Conservation (phyloP, 2,797 vertebrate genomes). For the Pseudotriccus pelzelni region DNA sequence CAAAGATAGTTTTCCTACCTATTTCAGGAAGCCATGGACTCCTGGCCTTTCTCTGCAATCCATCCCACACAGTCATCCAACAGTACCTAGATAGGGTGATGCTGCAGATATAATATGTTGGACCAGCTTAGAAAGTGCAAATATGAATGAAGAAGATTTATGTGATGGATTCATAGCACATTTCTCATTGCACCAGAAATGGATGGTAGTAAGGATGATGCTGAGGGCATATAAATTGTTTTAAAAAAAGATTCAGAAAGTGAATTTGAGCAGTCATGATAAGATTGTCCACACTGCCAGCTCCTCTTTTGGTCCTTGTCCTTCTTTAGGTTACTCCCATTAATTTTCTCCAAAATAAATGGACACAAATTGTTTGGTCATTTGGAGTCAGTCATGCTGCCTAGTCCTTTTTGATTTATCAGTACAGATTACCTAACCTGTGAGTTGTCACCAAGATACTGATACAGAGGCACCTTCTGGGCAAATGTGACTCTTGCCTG, state of each 20-base stretch:
- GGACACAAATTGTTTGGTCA: neutral
- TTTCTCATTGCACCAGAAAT: neutral
- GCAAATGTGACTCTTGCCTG: neutral
- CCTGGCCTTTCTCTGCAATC: neutral
- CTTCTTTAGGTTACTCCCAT: neutral
- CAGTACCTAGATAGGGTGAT: neutral
- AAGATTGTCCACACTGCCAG: neutral
- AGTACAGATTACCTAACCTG: neutral
- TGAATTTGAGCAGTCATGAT: neutral
- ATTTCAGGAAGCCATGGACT: neutral
- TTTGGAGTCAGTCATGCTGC: neutral
- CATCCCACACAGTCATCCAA: accelerated
- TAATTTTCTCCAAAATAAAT: neutral
- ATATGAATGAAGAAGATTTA: neutral
- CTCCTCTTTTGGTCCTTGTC: neutral
- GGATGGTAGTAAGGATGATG: neutral
- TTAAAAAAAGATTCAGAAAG: neutral
- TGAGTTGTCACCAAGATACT: neutral
- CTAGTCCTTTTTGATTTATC: neutral
- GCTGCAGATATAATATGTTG: neutral
- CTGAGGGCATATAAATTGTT: neutral
- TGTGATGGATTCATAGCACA: neutral
- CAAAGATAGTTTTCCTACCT: neutral
- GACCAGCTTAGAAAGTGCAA: neutral
- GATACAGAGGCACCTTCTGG: neutral